Conservation (phyloP, 2,113 vertebrate genomes). For the Tichodroma muraria region DNA sequence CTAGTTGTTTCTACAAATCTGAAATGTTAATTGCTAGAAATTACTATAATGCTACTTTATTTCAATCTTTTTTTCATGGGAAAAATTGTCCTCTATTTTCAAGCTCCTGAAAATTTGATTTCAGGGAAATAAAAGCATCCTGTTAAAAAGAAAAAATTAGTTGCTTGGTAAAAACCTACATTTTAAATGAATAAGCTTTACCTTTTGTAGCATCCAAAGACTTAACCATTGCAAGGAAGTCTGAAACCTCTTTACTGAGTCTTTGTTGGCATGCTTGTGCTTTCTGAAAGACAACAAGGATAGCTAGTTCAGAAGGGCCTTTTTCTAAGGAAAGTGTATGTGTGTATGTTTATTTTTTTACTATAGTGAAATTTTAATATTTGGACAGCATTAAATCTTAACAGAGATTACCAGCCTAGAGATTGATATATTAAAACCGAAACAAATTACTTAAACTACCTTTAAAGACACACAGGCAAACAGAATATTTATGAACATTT, state of each 20-base stretch:
- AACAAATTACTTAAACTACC: neutral
- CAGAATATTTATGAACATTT: neutral
- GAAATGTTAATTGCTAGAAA: neutral
- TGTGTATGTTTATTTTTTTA: neutral
- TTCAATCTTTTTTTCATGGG: neutral
- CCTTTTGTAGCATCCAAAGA: slow-evolving; percentile 76
- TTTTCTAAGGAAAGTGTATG: neutral
- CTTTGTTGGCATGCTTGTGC: slow-evolving; percentile 82
- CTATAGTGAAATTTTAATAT: neutral
- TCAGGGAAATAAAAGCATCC: neutral
- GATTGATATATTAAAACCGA: neutral
- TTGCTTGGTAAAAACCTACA: neutral
- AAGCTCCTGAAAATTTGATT: neutral
- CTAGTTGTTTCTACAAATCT: neutral
- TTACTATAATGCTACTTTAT: neutral
- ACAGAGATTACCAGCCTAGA: neutral
- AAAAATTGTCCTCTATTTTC: neutral
- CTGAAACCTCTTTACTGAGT: slow-evolving; percentile 80
- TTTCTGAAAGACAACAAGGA: slow-evolving; percentile 70
- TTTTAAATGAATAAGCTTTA: slow-evolving; percentile 65
- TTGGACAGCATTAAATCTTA: neutral
- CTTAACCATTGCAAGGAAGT: slow-evolving; percentile 79
- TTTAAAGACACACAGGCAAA: neutral
- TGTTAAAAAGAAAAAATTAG: neutral
- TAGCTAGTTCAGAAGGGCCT: neutral